Base-by-base conservation (phyloP, 2,888 invertebrate species). In the Microdon myrmicae region DNA sequence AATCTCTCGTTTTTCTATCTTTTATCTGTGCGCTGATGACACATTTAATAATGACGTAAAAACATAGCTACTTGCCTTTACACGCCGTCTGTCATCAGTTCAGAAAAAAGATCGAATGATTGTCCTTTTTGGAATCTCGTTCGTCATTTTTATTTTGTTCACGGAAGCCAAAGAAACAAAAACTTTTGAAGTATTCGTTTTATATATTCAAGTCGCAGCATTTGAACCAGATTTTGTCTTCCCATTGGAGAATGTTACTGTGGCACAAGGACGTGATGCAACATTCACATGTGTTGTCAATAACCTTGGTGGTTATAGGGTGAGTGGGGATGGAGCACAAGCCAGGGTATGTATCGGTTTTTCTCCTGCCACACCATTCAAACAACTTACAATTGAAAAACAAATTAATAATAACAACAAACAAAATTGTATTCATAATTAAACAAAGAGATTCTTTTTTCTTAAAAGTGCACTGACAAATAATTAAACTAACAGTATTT, bases 261-360 rank as follows among this genome's bases (percentile, higher is more conserved):
- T 90, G 72, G 84, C 89, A 70, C 88, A 88, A 80, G 89, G 90
- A 71, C 84, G 89, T 71, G 89, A 90, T 79, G 89, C 89, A 71
- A 86, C 87, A 72, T 89, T 90, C 81, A 89, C 89, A 73, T 90
- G 90, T 75, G 87, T 89, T 75, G 89, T 90, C 76, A 88, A 88
- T 82, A 88, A 90, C 82, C 84, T 90, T 78, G 84, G 84, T 72
- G 84, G 84, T 83, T 84, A 89, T 84, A 89, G 90, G 90, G 94
- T 94, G 92, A 92, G 92, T 92, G 90, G 90, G 84, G 89, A 89
- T 83, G 70, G 77, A 72, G 84, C 87, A 84, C 87, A 87, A 80
- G 88, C 89, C 85, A 88, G 89, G 90, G 90, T 90, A 89, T 88
- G 90, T 90, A 89, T 88, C 85, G 78, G 80, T 80, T 80, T 72